A percentile compares a stretch with the other conserved stretches of the same genome.
Evolutionary conservation across 1,140 invertebrate species (phyloP).

Genomic region (Chlorops oryzae): DNA sequence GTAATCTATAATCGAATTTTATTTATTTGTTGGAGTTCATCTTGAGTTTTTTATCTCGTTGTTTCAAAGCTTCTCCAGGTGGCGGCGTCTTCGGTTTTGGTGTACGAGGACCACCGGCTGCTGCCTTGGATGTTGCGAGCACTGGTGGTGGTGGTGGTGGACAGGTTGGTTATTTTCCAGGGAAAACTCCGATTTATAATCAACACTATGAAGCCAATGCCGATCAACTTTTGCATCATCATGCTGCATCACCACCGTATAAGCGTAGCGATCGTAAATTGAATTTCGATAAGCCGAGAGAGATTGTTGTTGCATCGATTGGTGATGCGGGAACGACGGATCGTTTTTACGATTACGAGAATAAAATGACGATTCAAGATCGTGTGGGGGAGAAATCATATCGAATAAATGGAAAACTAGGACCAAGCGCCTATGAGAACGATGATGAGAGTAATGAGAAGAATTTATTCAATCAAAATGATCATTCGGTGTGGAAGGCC

Average conservation of each 20-base stretch:
- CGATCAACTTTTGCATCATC: conserved; percentile 36
- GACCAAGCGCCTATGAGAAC: conserved; percentile 12
- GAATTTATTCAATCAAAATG: not conserved
- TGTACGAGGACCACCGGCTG: not conserved
- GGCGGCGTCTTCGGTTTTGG: conserved; percentile 23
- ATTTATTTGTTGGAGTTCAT: no score
- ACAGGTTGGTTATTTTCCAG: conserved; percentile 27
- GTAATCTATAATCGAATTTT: no score
- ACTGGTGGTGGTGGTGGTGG: conserved; percentile 18
- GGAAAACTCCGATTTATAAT: conserved; percentile 25
- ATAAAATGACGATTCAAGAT: conserved; percentile 18
- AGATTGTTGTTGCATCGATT: not conserved
- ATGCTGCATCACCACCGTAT: conserved; percentile 23
- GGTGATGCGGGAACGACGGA: conserved; percentile 19
- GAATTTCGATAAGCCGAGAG: conserved; percentile 31
- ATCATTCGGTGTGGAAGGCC: conserved; percentile 32
- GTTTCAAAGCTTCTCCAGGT: conserved; percentile 13
- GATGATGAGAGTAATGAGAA: conserved; percentile 9
- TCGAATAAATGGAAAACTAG: conserved; percentile 5
- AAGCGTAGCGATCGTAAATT: conserved; percentile 39
- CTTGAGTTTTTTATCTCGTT: conserved; percentile 6
- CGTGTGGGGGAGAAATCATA: conserved; percentile 11
- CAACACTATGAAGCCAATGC: conserved; percentile 19
- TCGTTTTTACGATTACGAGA: conserved; percentile 44
- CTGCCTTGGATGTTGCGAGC: no score